phyloP scores from a whole-genome alignment of 2,797 vertebrate species.

The Siniperca undulata region DNA sequence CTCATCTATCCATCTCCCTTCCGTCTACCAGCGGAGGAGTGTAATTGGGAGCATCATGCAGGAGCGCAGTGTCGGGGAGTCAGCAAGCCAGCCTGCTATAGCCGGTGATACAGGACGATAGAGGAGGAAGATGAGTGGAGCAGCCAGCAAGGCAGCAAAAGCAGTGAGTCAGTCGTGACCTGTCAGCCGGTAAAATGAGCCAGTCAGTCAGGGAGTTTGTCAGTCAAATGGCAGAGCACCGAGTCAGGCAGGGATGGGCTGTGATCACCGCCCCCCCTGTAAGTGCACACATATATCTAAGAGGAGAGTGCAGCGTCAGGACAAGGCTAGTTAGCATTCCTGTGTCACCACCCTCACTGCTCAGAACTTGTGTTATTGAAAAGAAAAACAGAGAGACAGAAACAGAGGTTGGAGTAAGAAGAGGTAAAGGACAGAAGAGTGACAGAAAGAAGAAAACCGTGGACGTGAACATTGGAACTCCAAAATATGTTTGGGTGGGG shows the following conservation, averaged over 20 bases:
- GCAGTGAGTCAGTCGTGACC: constrained; percentile 24
- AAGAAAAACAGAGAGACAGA: constrained; percentile 31
- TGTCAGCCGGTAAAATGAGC: constrained; percentile 44
- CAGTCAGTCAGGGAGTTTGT: constrained; percentile 52
- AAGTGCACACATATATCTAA: constrained; percentile 62
- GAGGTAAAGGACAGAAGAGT: constrained; percentile 41
- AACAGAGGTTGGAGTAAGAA: constrained; percentile 22
- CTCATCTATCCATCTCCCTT: constrained; percentile 35
- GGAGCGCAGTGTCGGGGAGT: constrained; percentile 52
- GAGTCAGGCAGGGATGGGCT: constrained; percentile 24
- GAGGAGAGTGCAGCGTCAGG: constrained; percentile 67
- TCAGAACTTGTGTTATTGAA: constrained; percentile 57
- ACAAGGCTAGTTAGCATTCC: constrained; percentile 77
- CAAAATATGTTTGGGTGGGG: background rate
- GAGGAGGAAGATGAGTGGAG: constrained; percentile 30
- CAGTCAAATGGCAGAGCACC: constrained; percentile 38
- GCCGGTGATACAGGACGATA: constrained; percentile 31
- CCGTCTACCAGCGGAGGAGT: constrained; percentile 28
- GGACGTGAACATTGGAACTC: background rate
- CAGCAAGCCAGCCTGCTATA: constrained; percentile 7
- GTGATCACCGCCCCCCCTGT: constrained; percentile 23
- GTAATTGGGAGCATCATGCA: constrained; percentile 57
- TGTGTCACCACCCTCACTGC: constrained; percentile 54
- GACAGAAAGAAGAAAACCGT: background rate
- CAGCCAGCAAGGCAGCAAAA: constrained; percentile 32